These are phyloP conservation scores for Protobothrops mucrosquamatus DNA, from an alignment of 2,113 vertebrate genomes.

Conservation along the genomic window DNA sequence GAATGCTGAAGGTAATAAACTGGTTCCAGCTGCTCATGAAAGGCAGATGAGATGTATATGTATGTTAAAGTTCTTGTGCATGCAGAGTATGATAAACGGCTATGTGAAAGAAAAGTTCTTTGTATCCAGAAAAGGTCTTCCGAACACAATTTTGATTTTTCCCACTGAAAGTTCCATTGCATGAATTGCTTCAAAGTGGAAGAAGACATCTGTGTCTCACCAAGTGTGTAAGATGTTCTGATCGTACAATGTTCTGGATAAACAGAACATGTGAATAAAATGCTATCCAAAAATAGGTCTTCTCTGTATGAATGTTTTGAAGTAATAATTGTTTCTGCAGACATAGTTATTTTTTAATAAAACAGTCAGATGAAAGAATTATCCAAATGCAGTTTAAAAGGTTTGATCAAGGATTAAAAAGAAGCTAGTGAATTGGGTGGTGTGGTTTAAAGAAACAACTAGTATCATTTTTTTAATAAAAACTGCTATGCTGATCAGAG, in stretches of 20 bases:
- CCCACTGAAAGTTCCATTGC: not conserved
- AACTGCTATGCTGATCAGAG: conserved; percentile 30
- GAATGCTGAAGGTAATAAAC: not conserved
- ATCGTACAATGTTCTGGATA: not conserved
- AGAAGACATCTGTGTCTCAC: not conserved
- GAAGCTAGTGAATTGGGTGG: conserved; percentile 19
- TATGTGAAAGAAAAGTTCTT: not conserved
- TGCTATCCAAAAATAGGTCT: not conserved
- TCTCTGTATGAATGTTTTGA: not conserved
- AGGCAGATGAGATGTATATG: not conserved
- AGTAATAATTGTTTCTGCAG: conserved; percentile 26
- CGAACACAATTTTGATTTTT: not conserved
- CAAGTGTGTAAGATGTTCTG: not conserved
- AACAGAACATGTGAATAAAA: not conserved
- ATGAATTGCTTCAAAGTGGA: not conserved
- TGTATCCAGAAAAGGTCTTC: not conserved
- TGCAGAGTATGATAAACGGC: not conserved
- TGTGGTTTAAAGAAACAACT: conserved; percentile 47
- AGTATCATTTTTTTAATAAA: conserved; percentile 28
- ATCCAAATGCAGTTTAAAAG: conserved; percentile 40
- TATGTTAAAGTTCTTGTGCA: not conserved
- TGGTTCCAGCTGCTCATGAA: not conserved
- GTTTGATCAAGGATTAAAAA: conserved; percentile 42
- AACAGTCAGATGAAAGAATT: conserved; percentile 30
- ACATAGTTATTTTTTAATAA: conserved; percentile 27